Evolutionary conservation across 1,140 invertebrate genomes (phyloP), one percentile per base, ranked within the genome.

Genomic region (Euwallacea similis): DNA sequence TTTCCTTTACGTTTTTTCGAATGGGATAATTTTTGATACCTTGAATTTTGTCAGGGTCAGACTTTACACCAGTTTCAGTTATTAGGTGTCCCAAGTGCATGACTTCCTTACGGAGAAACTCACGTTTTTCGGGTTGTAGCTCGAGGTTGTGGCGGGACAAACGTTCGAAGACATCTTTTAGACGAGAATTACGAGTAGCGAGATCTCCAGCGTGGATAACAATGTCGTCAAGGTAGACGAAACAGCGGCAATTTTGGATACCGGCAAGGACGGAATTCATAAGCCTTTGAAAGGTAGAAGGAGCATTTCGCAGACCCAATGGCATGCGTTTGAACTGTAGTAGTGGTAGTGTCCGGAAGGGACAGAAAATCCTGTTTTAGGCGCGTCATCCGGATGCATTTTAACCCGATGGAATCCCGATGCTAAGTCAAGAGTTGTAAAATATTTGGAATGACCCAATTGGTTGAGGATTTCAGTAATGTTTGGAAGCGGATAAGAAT

Each of bases 401-500:
- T 59, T 54, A 43, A 72, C 58, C 46, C 69, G 65, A 41, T 69
- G 66, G 44, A 71, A 60, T 13, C 59, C 59, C n/a, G 43, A 61
- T 74, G 72, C 46, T 10, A 72, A 47, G 75, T 86, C 84, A 6
- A 86, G 59, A 0, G 78, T 77, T 2, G 77, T 74, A 67, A 86
- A 85, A 54, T 77, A 82, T 62, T 74, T 74, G 7, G 77, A 71
- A 7, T 78, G 74, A 6, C 75, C 75, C 63, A 87, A 69, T 33
- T 69, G 58, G 11, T 84, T 79, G 10, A 82, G 78, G 10, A 87
- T 83, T 7, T 84, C 82, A n/a, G 3, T 78, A 10, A 87, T 85
- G 54, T 81, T 77, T 3, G 86, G 86, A 8, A 88, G 67, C 0
- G 86, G 86, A 76, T 81, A 87, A 41, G 41, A 62, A 66, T 82